These are phyloP conservation scores for Ivindomyrus marchei DNA, from an alignment of 2,113 vertebrate species.

Conservation along the genomic window DNA sequence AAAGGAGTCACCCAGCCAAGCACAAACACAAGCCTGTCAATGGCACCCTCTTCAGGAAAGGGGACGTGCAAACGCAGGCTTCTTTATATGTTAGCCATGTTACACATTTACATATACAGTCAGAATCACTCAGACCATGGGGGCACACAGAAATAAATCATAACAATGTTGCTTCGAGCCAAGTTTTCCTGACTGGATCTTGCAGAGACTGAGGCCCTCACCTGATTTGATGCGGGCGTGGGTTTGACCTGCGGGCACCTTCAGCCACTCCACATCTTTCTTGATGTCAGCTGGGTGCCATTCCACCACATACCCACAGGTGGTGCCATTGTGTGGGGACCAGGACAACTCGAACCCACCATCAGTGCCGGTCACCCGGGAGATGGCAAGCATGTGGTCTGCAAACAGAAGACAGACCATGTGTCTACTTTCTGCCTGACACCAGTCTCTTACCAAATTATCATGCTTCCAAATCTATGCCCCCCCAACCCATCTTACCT, in stretches of 20 bases:
- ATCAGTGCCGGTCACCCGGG: slow-evolving; percentile 11
- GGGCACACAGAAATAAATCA: not conserved
- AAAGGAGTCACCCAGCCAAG: not conserved
- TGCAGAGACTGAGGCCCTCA: slow-evolving; percentile 19
- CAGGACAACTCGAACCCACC: slow-evolving; percentile 47
- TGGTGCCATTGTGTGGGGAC: slow-evolving; percentile 28
- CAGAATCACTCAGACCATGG: not conserved
- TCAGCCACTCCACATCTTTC: slow-evolving; percentile 43
- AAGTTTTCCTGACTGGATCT: not conserved
- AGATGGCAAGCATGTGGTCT: not conserved
- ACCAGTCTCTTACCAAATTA: not conserved
- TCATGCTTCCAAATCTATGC: not conserved
- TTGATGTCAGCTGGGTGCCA: slow-evolving; percentile 37
- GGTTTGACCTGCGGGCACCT: slow-evolving; percentile 32
- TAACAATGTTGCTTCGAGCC: not conserved
- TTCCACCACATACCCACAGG: slow-evolving; percentile 58
- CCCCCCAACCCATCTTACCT: slow-evolving; percentile 39
- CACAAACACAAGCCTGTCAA: not conserved
- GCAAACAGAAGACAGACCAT: not conserved
- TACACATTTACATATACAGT: not conserved
- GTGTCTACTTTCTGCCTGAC: not conserved
- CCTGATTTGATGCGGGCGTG: slow-evolving; percentile 33
- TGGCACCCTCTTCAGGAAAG: not conserved
- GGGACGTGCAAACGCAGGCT: not conserved
- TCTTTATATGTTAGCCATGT: not conserved